These are phyloP conservation scores for Drosophila nr. medialis DNA, from an alignment of 2,888 invertebrate genomes.

Conservation along the genomic window DNA sequence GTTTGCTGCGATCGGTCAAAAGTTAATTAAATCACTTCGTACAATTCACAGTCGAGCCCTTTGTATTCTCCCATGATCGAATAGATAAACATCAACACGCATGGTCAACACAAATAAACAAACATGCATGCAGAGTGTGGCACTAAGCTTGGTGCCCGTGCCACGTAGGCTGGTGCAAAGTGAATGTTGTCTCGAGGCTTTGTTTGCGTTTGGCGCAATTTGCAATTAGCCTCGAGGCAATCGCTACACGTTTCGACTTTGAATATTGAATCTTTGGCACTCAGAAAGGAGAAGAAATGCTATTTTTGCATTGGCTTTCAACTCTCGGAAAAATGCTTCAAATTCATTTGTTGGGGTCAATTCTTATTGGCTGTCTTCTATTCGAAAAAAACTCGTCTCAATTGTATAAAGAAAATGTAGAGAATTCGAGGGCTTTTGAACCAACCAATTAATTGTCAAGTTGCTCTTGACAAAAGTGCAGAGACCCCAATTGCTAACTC, in stretches of 20 bases:
- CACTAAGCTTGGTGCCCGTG: neutral
- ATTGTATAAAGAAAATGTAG: neutral
- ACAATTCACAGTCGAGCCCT: constrained; percentile 41
- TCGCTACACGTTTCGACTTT: neutral
- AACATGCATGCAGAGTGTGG: neutral
- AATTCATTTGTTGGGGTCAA: neutral
- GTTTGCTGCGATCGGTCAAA: constrained; percentile 29
- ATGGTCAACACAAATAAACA: constrained; percentile 7
- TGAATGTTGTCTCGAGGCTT: neutral
- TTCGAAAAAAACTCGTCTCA: neutral
- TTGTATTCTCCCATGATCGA: constrained; percentile 48
- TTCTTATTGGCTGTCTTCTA: neutral
- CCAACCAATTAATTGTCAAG: constrained; percentile 29
- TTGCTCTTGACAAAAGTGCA: neutral
- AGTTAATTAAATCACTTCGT: constrained; percentile 51
- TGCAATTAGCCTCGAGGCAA: neutral
- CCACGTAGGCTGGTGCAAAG: constrained; percentile 8
- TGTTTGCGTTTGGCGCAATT: neutral
- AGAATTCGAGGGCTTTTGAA: constrained; percentile 11
- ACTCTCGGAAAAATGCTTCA: neutral
- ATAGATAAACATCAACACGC: constrained; percentile 36
- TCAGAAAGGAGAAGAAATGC: neutral
- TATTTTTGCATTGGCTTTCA: neutral
- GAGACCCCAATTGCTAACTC: neutral
- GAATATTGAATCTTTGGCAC: neutral